phyloP scores from a whole-genome alignment of 1,140 invertebrate genomes.

The Xylocopa sonorina region DNA sequence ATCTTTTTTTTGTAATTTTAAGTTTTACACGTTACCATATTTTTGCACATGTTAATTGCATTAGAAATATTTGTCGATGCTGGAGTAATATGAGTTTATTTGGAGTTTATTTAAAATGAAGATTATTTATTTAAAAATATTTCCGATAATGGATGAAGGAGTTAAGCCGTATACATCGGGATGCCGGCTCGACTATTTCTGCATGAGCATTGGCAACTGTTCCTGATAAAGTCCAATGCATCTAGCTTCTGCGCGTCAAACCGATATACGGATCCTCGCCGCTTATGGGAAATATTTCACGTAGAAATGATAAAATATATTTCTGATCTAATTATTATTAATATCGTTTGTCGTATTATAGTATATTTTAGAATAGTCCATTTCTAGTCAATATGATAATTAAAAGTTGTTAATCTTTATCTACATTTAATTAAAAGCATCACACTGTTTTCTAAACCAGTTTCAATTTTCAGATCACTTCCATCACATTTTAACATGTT shows the following conservation, averaged over 20 bases:
- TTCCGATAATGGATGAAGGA: neutral
- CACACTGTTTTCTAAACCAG: too few species aligned
- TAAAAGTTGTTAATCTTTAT: neutral
- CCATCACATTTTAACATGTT: too few species aligned
- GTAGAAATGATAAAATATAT: neutral
- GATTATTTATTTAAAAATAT: too few species aligned
- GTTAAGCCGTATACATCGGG: constrained; percentile 31
- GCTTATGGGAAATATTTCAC: constrained; percentile 2
- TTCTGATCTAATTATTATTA: neutral
- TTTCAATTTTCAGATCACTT: too few species aligned
- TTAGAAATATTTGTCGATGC: neutral
- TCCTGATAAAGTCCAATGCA: constrained; percentile 67
- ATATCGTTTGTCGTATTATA: too few species aligned
- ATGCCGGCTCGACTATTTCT: constrained; percentile 67
- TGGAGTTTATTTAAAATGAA: constrained; percentile 8
- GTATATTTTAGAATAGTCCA: neutral
- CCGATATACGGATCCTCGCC: constrained; percentile 41
- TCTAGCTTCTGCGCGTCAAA: constrained; percentile 66
- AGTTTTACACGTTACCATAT: too few species aligned
- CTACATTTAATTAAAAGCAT: neutral
- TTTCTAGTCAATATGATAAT: neutral
- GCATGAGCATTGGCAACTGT: constrained; percentile 55
- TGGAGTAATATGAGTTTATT: too few species aligned
- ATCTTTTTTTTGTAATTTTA: neutral
- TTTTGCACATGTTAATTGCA: neutral